A percentile compares a stretch with the other conserved stretches of the same genome.
These are phyloP conservation scores for Tortricodes alternella DNA, from an alignment of 2,888 invertebrate genomes.

Conservation along the genomic window DNA sequence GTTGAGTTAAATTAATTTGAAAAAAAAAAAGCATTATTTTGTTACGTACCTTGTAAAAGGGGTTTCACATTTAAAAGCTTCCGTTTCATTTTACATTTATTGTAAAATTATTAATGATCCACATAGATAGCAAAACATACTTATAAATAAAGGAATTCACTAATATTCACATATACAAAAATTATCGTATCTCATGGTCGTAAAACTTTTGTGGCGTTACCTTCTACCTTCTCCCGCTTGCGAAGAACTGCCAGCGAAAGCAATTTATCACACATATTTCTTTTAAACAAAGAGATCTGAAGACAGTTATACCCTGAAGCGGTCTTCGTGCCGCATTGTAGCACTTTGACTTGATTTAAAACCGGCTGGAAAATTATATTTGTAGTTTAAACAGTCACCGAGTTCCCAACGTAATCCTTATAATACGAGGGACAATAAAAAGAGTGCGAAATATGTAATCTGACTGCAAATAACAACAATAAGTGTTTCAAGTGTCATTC, in stretches of 20 bases:
- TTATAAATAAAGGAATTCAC: too few species aligned
- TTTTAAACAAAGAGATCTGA: conserved; percentile 1
- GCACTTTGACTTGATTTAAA: conserved; percentile 9
- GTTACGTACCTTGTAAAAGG: background rate
- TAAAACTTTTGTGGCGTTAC: background rate
- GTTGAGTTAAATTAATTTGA: background rate
- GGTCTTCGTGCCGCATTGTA: background rate
- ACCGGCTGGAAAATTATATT: conserved; percentile 13
- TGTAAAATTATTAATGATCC: too few species aligned
- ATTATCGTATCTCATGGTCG: too few species aligned
- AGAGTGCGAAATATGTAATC: background rate
- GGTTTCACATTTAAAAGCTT: background rate
- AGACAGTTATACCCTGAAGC: background rate
- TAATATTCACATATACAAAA: too few species aligned
- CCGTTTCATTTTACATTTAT: too few species aligned
- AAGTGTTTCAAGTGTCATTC: background rate
- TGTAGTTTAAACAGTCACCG: conserved; percentile 3
- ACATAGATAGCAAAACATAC: too few species aligned
- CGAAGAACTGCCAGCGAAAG: background rate
- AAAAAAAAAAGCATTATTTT: background rate
- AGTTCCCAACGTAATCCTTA: conserved; percentile 13
- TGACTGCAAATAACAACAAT: background rate
- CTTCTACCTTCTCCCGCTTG: background rate
- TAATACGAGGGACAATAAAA: conserved; percentile 18
- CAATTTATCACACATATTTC: background rate